Conservation (phyloP, 2,888 invertebrate species). For the Ischnus inquisitorius region DNA sequence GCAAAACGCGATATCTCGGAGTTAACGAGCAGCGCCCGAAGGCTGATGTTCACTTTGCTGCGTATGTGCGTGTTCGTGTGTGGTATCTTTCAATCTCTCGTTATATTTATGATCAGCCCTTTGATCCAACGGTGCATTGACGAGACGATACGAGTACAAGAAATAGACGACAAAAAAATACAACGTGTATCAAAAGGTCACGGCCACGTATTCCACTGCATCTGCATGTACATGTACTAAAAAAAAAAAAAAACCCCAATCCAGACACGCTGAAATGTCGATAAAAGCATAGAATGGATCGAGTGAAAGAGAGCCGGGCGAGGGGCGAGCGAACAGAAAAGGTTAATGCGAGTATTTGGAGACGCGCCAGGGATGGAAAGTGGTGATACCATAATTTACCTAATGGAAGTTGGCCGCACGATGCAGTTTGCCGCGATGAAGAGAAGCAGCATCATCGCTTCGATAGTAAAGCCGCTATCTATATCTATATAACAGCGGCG, state of each 20-base stretch:
- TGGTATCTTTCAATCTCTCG: conserved; percentile 21
- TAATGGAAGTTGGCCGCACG: conserved; percentile 60
- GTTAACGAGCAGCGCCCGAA: conserved; percentile 48
- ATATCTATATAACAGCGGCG: conserved; percentile 12
- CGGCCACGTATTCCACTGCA: not conserved
- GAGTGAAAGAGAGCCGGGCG: not conserved
- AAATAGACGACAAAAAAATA: conserved; percentile 20
- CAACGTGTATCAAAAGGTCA: conserved; percentile 13
- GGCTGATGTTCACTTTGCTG: conserved; percentile 31
- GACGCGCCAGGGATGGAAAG: conserved; percentile 58
- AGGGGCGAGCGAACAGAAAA: conserved; percentile 23
- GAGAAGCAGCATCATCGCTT: conserved; percentile 39
- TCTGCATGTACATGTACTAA: not conserved
- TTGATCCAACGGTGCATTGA: conserved; percentile 44
- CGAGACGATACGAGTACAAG: conserved; percentile 19
- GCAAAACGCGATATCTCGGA: conserved; percentile 38
- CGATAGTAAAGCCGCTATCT: conserved; percentile 11
- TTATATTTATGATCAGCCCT: conserved; percentile 43
- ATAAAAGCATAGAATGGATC: conserved; percentile 13
- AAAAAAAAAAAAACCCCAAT: not conserved
- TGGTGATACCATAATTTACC: conserved; percentile 53
- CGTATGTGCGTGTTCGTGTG: conserved; percentile 9
- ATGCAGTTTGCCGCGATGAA: conserved; percentile 40
- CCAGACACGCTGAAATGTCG: not conserved
- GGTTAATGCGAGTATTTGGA: conserved; percentile 63